Evolutionary conservation across 2,888 invertebrate species (phyloP).

Genomic region (Xanthorhoe designata): DNA sequence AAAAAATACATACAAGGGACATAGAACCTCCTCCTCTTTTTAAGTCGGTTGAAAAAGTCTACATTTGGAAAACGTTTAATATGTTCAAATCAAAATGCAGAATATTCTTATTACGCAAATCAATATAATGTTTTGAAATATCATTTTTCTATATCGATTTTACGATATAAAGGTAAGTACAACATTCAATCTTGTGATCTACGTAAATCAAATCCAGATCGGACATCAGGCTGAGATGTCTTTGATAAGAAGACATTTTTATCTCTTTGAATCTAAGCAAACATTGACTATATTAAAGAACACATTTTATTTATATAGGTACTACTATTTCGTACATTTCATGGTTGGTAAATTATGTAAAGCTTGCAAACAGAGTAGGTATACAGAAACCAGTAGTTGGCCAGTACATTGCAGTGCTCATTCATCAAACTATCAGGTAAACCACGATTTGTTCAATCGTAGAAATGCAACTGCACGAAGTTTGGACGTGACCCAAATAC

Average conservation of each 20-base stretch:
- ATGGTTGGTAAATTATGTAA: neutral
- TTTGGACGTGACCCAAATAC: constrained; percentile 37
- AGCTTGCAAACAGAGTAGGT: neutral
- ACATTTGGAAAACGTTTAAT: too few relatives aligned
- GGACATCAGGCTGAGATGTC: neutral
- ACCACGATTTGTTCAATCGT: constrained; percentile 22
- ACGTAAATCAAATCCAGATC: constrained; percentile 1
- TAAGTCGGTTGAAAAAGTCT: too few relatives aligned
- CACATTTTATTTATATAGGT: neutral
- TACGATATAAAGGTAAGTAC: neutral
- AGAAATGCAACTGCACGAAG: constrained; percentile 30
- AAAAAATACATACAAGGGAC: too few relatives aligned
- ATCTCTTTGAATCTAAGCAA: constrained; percentile 6
- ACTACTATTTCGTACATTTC: neutral
- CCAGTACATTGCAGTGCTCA: neutral
- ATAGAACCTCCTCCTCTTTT: too few relatives aligned
- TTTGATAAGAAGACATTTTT: constrained; percentile 10
- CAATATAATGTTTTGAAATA: neutral
- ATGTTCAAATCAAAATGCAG: neutral
- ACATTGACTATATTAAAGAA: neutral
- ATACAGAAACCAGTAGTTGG: neutral
- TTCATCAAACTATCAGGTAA: constrained; percentile 13
- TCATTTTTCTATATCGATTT: neutral
- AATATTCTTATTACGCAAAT: neutral
- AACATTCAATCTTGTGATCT: constrained; percentile 2